Percentiles rank a stretch among this genome's conserved stretches.
Conservation (phyloP, 2,888 invertebrate genomes). For the Dastarcus helophoroides region DNA sequence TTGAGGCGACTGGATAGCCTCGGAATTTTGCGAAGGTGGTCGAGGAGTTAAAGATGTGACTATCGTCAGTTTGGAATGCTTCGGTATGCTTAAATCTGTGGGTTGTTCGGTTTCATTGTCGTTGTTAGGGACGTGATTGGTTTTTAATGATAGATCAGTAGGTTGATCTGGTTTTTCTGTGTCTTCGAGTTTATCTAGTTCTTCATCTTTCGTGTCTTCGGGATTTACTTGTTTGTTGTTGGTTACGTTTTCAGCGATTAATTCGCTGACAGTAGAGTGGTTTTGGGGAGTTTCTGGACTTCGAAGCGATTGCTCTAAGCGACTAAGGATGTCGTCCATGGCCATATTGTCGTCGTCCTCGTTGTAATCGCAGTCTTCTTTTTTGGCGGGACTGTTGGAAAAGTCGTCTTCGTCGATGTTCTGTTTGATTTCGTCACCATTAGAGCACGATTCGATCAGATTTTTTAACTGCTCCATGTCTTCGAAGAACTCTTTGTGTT, state of each 20-base stretch:
- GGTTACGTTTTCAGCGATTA: slow-evolving; percentile 15
- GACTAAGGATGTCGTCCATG: slow-evolving; percentile 49
- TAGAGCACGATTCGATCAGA: slow-evolving; percentile 27
- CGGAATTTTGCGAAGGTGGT: slow-evolving; percentile 57
- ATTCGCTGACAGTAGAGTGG: slow-evolving; percentile 7
- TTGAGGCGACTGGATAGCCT: slow-evolving; percentile 61
- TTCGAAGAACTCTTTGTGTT: slow-evolving; percentile 21
- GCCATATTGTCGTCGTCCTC: slow-evolving; percentile 36
- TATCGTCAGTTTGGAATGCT: slow-evolving; percentile 40
- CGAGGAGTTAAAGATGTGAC: slow-evolving; percentile 38
- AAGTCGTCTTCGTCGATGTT: slow-evolving; percentile 12
- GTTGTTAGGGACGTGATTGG: slow-evolving; percentile 22
- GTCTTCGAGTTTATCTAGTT: not conserved
- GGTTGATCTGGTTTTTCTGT: slow-evolving; percentile 21
- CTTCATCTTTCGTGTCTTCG: not conserved
- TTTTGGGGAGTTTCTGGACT: slow-evolving; percentile 29
- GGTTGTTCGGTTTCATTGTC: slow-evolving; percentile 42
- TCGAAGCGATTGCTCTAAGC: slow-evolving; percentile 49
- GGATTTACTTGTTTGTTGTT: slow-evolving; percentile 17
- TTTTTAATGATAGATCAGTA: slow-evolving; percentile 27
- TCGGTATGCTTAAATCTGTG: slow-evolving; percentile 48
- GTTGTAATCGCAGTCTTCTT: slow-evolving; percentile 35
- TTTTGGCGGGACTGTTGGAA: slow-evolving; percentile 19
- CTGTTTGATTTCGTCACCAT: slow-evolving; percentile 24
- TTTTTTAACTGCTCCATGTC: slow-evolving; percentile 28